Conservation (phyloP, 2,888 invertebrate species). For the Leptopilina myrica region DNA sequence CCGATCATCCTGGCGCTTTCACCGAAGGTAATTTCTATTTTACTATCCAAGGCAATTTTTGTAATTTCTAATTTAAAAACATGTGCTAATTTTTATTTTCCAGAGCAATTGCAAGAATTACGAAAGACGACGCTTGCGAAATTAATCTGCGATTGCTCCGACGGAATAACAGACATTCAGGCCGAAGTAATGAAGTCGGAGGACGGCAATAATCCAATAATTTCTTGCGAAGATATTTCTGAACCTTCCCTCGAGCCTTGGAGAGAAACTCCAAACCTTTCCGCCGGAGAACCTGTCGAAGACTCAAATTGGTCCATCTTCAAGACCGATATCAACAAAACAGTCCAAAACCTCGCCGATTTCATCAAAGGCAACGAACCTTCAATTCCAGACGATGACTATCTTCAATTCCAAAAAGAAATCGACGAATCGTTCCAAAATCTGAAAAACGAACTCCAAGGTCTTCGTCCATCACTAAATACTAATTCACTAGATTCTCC, state of each 20-base stretch:
- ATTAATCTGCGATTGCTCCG: conserved; percentile 88
- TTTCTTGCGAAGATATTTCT: conserved; percentile 82
- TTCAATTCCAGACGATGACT: conserved; percentile 50
- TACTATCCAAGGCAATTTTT: no score
- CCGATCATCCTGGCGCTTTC: conserved; percentile 82
- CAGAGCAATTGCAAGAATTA: conserved; percentile 88
- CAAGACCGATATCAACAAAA: conserved; percentile 58
- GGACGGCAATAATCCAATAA: conserved; percentile 80
- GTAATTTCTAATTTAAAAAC: not conserved
- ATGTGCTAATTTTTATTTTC: conserved; percentile 52
- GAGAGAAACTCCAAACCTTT: conserved; percentile 74
- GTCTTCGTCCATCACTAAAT: conserved; percentile 46
- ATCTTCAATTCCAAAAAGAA: conserved; percentile 58
- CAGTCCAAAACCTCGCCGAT: conserved; percentile 57
- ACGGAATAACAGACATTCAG: conserved; percentile 81
- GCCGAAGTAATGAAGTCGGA: conserved; percentile 84
- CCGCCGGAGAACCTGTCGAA: not conserved
- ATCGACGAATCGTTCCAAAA: conserved; percentile 59
- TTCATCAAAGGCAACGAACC: conserved; percentile 51
- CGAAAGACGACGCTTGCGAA: conserved; percentile 85
- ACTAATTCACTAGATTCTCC: no score
- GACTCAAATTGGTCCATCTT: conserved; percentile 56
- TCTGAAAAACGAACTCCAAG: conserved; percentile 57
- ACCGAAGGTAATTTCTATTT: conserved; percentile 76
- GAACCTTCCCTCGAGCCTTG: conserved; percentile 80